These are phyloP conservation scores for Amiota minor DNA, from an alignment of 2,888 invertebrate species.

Conservation along the genomic window DNA sequence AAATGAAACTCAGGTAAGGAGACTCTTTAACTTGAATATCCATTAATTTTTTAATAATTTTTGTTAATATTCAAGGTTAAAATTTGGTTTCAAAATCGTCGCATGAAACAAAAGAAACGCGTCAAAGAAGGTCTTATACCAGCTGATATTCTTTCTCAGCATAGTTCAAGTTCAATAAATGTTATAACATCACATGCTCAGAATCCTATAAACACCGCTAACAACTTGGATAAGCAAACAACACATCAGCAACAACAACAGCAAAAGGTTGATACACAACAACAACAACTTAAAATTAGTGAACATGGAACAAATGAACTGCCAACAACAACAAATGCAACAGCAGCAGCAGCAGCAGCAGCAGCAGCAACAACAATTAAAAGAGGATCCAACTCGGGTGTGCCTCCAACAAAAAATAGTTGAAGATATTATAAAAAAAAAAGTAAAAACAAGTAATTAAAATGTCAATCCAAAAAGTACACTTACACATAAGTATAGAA, in stretches of 20 bases:
- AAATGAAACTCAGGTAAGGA: slow-evolving; percentile 89
- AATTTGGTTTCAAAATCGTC: slow-evolving; percentile 98
- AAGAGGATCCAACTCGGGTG: too few species aligned
- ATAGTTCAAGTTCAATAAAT: slow-evolving; percentile 43
- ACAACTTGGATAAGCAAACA: slow-evolving; percentile 47
- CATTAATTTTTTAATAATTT: neutral
- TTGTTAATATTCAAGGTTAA: slow-evolving; percentile 78
- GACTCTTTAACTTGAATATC: neutral
- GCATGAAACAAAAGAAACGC: slow-evolving; percentile 98
- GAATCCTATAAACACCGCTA: slow-evolving; percentile 45
- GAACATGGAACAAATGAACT: slow-evolving; percentile 41
- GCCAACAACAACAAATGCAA: slow-evolving; percentile 34
- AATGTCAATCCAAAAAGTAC: too few species aligned
- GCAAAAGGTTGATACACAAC: slow-evolving; percentile 39
- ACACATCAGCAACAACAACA: slow-evolving; percentile 45
- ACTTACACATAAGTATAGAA: too few species aligned
- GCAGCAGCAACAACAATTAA: neutral
- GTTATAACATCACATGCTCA: slow-evolving; percentile 45
- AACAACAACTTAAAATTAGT: slow-evolving; percentile 35
- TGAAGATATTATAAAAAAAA: neutral
- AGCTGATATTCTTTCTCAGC: slow-evolving; percentile 75
- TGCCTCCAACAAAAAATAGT: slow-evolving; percentile 10
- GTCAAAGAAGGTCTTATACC: slow-evolving; percentile 93
- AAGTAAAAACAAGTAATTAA: too few species aligned
- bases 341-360: slow-evolving; percentile 24